phyloP scores from a whole-genome alignment of 2,888 invertebrate species.

The Alloplasta piceator region DNA sequence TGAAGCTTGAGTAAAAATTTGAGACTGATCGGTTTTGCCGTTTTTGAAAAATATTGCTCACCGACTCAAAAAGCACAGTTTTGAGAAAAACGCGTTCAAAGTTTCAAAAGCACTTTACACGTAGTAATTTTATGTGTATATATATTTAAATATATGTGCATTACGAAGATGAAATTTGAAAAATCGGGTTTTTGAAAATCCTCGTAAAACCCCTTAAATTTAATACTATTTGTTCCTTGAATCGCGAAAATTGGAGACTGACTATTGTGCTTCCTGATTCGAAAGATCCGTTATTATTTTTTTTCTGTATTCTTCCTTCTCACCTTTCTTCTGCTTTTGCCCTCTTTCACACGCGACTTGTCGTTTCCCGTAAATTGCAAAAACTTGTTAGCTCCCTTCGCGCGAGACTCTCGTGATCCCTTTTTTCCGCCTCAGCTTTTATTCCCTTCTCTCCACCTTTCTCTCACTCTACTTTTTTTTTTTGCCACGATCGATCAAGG shows the following conservation, averaged over 20 bases:
- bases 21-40: too few species aligned
- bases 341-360: not conserved
- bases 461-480: not conserved
- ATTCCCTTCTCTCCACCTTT: not conserved
- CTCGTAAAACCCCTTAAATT: not conserved
- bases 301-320: not conserved
- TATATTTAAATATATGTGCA: too few species aligned
- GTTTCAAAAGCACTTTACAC: too few species aligned
- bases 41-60: too few species aligned
- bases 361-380: conserved; percentile 41
- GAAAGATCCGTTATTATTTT: not conserved
- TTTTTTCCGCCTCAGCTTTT: conserved; percentile 11
- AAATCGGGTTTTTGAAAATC: too few species aligned
- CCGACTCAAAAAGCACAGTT: too few species aligned
- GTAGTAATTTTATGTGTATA: too few species aligned
- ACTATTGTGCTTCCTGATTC: not conserved
- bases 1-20: too few species aligned
- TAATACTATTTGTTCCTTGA: not conserved
- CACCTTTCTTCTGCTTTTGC: not conserved
- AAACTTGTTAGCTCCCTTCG: conserved; percentile 25
- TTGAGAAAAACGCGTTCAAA: too few species aligned
- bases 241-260: conserved; percentile 9
- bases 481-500: conserved; percentile 35
- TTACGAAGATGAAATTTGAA: too few species aligned
- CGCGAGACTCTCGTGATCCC: not conserved